Base-by-base conservation (phyloP, 37 sponge, comb jelly and placozoan genomes). In the Petrosia ficiformis region DNA sequence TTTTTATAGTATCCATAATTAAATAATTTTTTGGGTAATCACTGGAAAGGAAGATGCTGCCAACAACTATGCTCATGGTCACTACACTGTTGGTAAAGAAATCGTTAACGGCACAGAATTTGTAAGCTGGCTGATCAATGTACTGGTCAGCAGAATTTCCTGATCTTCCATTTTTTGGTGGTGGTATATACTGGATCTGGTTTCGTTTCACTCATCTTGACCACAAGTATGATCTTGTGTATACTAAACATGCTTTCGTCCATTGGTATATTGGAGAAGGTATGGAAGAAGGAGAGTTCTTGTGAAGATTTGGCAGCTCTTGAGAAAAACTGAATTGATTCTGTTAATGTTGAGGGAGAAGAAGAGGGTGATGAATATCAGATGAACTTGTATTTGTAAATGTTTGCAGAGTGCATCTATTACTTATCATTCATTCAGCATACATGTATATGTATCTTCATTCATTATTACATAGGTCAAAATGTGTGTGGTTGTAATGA, bases 231-330 rank as follows among this genome's bases (percentile, higher is more conserved):
- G 95, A 94, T 80, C 82, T 94, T 79, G 87, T 94, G 91, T 94
- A 94, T 71, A 87, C 95, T 85, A 94, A 94, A 77, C 91, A 91
- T 80, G 95, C 91, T 57, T 94, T 94, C 57, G 95, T 94, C 73
- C 95, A 94, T 82, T 94, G 95, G 95, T 94, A 94, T 57, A 91
- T 94, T 2, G 90, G 95, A 65, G 95, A 94, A 72, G 95, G 95
- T 68, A 94, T 94, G 95, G 95, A 94, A 67, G 95, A 94, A 64
- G 88, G 90, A 78, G 95, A 94, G 85, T 94, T 94, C 85, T 72
- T 83, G 94, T 76, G 90, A 94, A 66, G 90, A 94, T 80, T 78
- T 94, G 44, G 94, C 94, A 77, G 87, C 87, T 57, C 83, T 94
- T 48, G 94, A 94, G 87, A 89, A 85, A 75, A 89, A 93, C 65